Percentiles rank a stretch among this genome's conserved stretches.
Evolutionary conservation across 1,140 invertebrate species (phyloP).

Genomic region (Trachelipus rathkii): DNA sequence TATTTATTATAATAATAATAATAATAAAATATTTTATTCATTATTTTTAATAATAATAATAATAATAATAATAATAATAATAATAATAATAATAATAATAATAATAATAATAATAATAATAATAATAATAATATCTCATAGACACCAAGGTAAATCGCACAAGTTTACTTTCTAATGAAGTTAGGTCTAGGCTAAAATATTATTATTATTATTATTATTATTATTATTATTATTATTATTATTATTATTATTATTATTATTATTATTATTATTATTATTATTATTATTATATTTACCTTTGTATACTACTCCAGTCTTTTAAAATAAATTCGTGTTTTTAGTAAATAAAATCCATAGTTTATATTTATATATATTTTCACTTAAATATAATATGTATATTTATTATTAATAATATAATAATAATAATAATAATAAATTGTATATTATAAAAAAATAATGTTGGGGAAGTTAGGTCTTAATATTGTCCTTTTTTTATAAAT

Average conservation of each 20-base stretch:
- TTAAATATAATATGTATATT: not conserved
- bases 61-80: too few relatives aligned
- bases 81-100: too few relatives aligned
- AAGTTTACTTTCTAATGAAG: not conserved
- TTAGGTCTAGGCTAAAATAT: not conserved
- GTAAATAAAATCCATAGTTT: too few relatives aligned
- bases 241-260: not conserved
- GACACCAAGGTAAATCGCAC: not conserved
- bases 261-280: too few relatives aligned
- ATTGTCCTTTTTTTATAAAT: not conserved
- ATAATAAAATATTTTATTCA: too few relatives aligned
- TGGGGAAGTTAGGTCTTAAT: not conserved
- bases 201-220: not conserved
- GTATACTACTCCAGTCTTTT: too few relatives aligned
- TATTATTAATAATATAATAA: not conserved
- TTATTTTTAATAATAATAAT: too few relatives aligned
- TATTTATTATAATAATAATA: too few relatives aligned
- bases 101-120: too few relatives aligned
- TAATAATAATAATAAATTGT: not conserved
- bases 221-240: not conserved
- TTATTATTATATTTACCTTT: too few relatives aligned
- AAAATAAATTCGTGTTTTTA: too few relatives aligned
- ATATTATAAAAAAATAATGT: not conserved
- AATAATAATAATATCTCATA: too few relatives aligned
- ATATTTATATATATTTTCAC: not conserved